Percentiles rank a stretch among this genome's conserved stretches.
Conservation (phyloP, 2,113 vertebrate species). For the Illadopsis cleaveri region DNA sequence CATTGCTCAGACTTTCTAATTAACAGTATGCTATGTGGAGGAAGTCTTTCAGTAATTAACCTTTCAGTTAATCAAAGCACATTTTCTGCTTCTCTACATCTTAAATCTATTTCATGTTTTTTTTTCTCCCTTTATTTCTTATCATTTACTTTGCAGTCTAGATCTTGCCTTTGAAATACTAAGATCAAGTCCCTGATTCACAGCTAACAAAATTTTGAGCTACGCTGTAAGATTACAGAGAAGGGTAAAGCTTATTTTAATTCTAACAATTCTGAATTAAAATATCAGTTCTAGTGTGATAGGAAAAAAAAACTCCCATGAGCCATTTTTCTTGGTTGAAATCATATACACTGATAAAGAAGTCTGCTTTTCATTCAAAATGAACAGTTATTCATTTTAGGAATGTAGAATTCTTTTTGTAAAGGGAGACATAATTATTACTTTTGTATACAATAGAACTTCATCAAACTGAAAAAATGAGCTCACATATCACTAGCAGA, state of each 20-base stretch:
- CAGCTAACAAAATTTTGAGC: background rate
- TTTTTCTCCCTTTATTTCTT: background rate
- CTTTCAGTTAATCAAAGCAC: slow-evolving; percentile 19
- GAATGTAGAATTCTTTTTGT: background rate
- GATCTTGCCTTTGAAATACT: background rate
- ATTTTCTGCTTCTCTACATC: background rate
- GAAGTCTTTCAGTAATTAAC: slow-evolving; percentile 29
- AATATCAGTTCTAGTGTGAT: background rate
- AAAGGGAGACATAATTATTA: background rate
- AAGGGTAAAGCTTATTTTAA: background rate
- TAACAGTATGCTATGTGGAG: background rate
- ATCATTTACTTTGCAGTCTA: background rate
- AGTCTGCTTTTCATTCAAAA: background rate
- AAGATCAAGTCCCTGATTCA: background rate
- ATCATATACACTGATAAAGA: background rate
- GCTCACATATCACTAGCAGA: background rate
- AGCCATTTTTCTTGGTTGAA: background rate
- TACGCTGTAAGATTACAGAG: background rate
- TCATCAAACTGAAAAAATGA: background rate
- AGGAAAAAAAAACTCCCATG: background rate
- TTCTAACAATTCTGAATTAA: background rate
- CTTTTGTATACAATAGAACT: background rate
- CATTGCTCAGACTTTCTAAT: background rate
- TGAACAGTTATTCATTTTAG: background rate
- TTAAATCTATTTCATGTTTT: background rate